Evolutionary conservation across 1,140 invertebrate species (phyloP).

Genomic region (Lepidurus apus): DNA sequence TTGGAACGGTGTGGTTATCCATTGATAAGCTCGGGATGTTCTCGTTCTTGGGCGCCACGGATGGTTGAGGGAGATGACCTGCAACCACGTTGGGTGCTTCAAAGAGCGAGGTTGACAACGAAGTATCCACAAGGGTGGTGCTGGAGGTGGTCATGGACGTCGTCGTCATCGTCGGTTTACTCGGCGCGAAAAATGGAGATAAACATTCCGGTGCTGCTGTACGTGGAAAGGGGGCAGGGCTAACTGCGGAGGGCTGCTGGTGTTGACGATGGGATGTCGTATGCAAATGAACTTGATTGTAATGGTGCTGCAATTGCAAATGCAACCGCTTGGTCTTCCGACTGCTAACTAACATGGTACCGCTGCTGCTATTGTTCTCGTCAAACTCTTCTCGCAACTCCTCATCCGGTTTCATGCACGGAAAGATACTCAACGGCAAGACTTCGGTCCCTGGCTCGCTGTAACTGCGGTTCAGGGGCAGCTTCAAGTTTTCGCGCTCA

Average conservation of each 20-base stretch:
- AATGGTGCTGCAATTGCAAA: conserved; percentile 33
- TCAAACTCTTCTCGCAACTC: background rate
- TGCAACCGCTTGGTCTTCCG: conserved; percentile 2
- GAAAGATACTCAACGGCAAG: conserved; percentile 22
- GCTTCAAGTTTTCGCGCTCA: conserved; percentile 52
- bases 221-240: background rate
- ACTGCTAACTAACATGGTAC: conserved; percentile 20
- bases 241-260: conserved; percentile 34
- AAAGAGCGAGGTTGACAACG: background rate
- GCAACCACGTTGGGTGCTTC: background rate
- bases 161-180: background rate
- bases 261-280: background rate
- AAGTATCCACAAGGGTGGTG: conserved; percentile 34
- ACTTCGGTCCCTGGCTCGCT: conserved; percentile 54
- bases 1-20: background rate
- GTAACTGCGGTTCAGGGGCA: conserved; percentile 55
- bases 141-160: conserved; percentile 17
- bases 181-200: background rate
- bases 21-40: conserved; percentile 30
- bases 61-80: conserved; percentile 38
- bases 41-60: conserved; percentile 32
- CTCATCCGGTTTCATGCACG: background rate
- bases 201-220: background rate
- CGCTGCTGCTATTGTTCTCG: background rate
- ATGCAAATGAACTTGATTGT: conserved; percentile 32